A percentile compares a stretch with the other conserved stretches of the same genome.
phyloP scores from a whole-genome alignment of 1,140 invertebrate genomes.

The Hetaerina americana region DNA sequence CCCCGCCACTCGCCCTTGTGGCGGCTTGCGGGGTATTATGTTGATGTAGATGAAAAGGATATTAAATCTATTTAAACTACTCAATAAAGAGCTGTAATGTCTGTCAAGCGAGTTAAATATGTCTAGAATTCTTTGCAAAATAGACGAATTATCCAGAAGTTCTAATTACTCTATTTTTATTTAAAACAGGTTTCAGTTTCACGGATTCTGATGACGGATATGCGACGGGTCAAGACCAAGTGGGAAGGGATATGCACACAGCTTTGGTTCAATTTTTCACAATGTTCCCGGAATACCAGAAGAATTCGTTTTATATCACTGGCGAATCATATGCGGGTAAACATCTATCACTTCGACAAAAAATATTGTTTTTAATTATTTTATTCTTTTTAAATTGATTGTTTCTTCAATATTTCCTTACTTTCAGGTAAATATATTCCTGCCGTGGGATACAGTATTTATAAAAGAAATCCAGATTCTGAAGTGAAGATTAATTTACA shows the following conservation, averaged over 20 bases:
- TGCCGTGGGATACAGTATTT: not conserved
- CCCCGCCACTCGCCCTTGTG: no score
- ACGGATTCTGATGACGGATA: slow-evolving; percentile 10
- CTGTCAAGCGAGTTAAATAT: no score
- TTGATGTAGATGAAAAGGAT: no score
- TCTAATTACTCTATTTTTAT: no score
- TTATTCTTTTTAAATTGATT: no score
- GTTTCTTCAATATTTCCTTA: no score
- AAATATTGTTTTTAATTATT: not conserved
- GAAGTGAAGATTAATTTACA: slow-evolving; percentile 6
- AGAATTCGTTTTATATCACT: slow-evolving; percentile 27
- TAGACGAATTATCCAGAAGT: not conserved
- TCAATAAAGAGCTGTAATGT: no score
- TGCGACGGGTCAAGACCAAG: slow-evolving; percentile 12
- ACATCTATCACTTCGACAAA: not conserved
- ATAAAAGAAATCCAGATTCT: not conserved
- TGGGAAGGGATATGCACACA: slow-evolving; percentile 13
- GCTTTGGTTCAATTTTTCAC: slow-evolving; percentile 18
- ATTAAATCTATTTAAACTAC: no score
- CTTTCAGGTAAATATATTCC: no score
- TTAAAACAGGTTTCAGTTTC: slow-evolving; percentile 13
- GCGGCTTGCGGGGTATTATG: no score
- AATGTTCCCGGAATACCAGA: slow-evolving; percentile 16
- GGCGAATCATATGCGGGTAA: slow-evolving; percentile 38
- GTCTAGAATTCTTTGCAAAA: not conserved